These are phyloP conservation scores for Tethea ocularis DNA, from an alignment of 2,888 invertebrate species.

Conservation along the genomic window DNA sequence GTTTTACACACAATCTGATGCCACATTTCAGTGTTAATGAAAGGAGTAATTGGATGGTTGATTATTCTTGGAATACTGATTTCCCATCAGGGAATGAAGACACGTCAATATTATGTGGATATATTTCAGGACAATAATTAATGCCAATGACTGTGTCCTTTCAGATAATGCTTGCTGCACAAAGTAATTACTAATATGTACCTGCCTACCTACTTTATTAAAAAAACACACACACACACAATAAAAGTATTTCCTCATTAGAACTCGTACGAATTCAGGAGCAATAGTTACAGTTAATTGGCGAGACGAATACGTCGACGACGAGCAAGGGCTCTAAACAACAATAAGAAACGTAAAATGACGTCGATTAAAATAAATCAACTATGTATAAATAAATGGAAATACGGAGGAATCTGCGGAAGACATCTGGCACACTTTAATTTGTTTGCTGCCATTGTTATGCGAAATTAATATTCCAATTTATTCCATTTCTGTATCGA, in stretches of 20 bases:
- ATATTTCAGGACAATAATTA: neutral
- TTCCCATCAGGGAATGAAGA: neutral
- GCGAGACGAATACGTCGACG: neutral
- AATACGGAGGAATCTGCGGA: conserved; percentile 65
- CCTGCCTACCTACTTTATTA: no score
- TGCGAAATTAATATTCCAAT: conserved; percentile 83
- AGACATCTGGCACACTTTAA: conserved; percentile 82
- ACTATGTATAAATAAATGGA: conserved; percentile 64
- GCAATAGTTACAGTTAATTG: neutral
- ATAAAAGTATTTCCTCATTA: no score
- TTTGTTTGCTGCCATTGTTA: conserved; percentile 80
- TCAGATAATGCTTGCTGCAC: neutral
- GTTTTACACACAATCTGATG: conserved; percentile 38
- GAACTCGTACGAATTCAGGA: no score
- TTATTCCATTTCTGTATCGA: conserved; percentile 81
- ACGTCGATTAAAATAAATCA: conserved; percentile 63
- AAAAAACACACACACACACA: no score
- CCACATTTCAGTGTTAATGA: conserved; percentile 31
- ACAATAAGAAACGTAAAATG: conserved; percentile 37
- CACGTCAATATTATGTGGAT: neutral
- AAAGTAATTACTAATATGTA: neutral
- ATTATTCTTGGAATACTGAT: neutral
- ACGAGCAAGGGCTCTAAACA: conserved; percentile 15
- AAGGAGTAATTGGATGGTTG: conserved; percentile 8
- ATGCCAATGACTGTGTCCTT: neutral